Evolutionary conservation across 2,888 invertebrate genomes (phyloP).

Genomic region (Labia minor): DNA sequence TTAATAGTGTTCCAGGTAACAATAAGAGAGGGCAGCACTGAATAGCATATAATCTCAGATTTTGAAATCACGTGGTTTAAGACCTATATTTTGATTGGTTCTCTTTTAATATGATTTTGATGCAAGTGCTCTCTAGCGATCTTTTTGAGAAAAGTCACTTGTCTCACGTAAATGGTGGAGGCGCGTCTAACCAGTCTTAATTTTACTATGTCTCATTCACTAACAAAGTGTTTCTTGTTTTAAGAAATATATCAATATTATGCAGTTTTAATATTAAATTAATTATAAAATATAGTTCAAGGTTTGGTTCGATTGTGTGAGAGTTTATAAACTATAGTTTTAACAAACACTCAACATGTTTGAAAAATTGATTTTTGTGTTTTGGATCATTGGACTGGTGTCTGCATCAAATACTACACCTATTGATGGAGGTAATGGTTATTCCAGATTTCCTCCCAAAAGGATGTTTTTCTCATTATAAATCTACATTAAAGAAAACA

Average conservation of each 20-base stretch:
- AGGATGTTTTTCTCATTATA: not conserved
- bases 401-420: not conserved
- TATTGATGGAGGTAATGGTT: not conserved
- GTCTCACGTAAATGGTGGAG: slow-evolving; percentile 4
- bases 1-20: not conserved
- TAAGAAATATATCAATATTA: not conserved
- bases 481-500: not conserved
- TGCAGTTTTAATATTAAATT: not conserved
- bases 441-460: not conserved
- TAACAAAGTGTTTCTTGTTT: not conserved
- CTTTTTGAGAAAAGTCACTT: not conserved
- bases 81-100: not conserved
- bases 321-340: not conserved
- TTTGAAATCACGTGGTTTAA: not conserved
- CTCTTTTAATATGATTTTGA: not conserved
- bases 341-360: not conserved
- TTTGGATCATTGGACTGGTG: slow-evolving; percentile 4
- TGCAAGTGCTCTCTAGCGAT: not conserved
- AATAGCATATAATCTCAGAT: not conserved
- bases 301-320: too few relatives aligned
- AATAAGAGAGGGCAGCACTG: not conserved
- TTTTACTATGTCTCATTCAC: not conserved
- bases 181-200: not conserved
- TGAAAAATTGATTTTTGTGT: slow-evolving; percentile 7
- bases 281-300: not conserved